phyloP scores from a whole-genome alignment of 2,888 invertebrate species.

The Trileptium ribeirensis region DNA sequence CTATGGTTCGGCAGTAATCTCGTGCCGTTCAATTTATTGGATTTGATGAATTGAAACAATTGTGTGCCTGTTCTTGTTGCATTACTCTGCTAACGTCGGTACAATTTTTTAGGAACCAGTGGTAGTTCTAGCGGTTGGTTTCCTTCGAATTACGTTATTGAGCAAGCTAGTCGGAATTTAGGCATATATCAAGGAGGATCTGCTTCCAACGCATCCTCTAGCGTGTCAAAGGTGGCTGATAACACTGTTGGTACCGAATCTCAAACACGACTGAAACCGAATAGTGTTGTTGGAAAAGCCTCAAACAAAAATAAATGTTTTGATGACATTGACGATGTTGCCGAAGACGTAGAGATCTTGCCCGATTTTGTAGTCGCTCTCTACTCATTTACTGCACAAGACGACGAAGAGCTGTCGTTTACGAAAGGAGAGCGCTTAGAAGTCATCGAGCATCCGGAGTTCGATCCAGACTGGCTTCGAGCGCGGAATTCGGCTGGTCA shows the following conservation, averaged over 20 bases:
- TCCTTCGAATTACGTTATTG: slow-evolving; percentile 86
- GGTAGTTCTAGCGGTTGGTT: slow-evolving; percentile 72
- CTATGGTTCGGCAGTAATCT: too few relatives aligned
- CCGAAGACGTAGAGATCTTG: neutral
- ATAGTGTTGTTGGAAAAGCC: neutral
- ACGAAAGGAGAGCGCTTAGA: slow-evolving; percentile 69
- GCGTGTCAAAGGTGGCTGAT: neutral
- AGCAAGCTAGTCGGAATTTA: slow-evolving; percentile 36
- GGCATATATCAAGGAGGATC: slow-evolving; percentile 8
- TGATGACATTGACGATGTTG: neutral
- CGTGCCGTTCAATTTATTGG: too few relatives aligned
- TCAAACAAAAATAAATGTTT: neutral
- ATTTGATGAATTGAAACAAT: too few relatives aligned
- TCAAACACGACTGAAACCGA: neutral
- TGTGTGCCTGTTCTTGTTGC: too few relatives aligned
- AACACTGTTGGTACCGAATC: neutral
- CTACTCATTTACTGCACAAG: slow-evolving; percentile 61
- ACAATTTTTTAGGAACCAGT: slow-evolving; percentile 53
- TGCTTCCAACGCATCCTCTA: too few relatives aligned
- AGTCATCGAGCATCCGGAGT: slow-evolving; percentile 86
- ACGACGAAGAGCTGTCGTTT: slow-evolving; percentile 57
- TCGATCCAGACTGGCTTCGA: slow-evolving; percentile 98
- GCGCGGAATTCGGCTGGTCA: slow-evolving; percentile 86
- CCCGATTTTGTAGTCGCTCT: slow-evolving; percentile 30
- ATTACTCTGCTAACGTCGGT: too few relatives aligned